Evolutionary conservation across 1,140 invertebrate species (phyloP), one percentile per base, ranked within the genome.

Genomic region (Chlorops oryzae): DNA sequence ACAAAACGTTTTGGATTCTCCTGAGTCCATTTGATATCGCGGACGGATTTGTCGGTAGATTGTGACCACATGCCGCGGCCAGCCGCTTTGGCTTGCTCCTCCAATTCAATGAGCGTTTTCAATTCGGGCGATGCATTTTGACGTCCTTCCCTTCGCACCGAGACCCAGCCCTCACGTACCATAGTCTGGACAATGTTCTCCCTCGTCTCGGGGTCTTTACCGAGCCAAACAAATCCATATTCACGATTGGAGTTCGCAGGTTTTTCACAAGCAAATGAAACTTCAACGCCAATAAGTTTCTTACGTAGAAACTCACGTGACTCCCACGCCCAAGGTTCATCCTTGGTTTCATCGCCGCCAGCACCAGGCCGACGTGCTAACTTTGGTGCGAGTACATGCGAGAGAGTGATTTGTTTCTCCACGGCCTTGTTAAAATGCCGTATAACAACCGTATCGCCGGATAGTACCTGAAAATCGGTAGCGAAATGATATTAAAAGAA

Each of bases 321-420:
- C 73, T 98, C 93, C 92, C 93, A 98, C 2, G 92, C 93, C 77
- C 81, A 98, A 6, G 94, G 89, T 73, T 96, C 91, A 77, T 96
- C 93, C 71, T 85, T 86, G 42, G 83, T 85, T 65, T 84, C 85
- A 51, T 84, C 80, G 63, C 78, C 81, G 32, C 79, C 78, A 54
- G 79, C 63, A 35, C 64, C 80, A 21, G 85, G 83, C 40, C 80
- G 80, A 32, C 92, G 80, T 6, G 86, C 93, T 45, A 98, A 76
- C 77, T 94, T 91, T 2, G 95, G 96, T 46, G 95, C 95, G 57
- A 81, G 83, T 41, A 99, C 84, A 67, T 91, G 90, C 23, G 90
- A 90, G 35, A 99, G 82, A 59, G 84, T 87, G 24, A 98, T 81
- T 55, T 88, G 87, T 72, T 87, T 87, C 73, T 98, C 95, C 7